Evolutionary conservation across 2,113 vertebrate species (phyloP).

Genomic region (Puffinus mauretanicus): DNA sequence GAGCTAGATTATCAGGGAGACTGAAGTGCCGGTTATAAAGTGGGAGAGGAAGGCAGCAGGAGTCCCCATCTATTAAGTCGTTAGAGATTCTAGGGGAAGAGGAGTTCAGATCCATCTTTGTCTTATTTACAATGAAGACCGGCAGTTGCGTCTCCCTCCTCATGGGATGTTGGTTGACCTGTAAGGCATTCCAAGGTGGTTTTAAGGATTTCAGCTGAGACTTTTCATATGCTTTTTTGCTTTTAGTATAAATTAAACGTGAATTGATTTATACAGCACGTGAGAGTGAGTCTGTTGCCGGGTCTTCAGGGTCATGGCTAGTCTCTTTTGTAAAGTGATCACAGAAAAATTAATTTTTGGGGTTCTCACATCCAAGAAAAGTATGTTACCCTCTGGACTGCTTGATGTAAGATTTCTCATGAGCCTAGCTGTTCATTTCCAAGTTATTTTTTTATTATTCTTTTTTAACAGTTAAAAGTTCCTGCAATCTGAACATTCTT

Average conservation of each 20-base stretch:
- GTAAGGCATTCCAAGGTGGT: background rate
- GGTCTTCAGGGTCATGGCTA: background rate
- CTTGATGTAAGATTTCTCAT: background rate
- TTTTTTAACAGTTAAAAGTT: background rate
- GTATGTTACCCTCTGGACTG: background rate
- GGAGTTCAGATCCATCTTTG: background rate
- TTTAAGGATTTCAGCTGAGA: background rate
- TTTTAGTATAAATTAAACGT: background rate
- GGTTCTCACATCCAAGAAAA: background rate
- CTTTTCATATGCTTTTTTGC: background rate
- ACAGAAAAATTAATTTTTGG: background rate
- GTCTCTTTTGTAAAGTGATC: background rate
- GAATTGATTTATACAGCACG: background rate
- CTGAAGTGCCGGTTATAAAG: background rate
- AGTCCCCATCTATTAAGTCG: background rate
- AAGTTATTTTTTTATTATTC: background rate
- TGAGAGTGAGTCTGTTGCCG: background rate
- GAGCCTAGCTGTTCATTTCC: background rate
- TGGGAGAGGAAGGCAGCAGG: background rate
- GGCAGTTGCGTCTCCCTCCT: background rate
- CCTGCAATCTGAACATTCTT: background rate
- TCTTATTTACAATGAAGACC: background rate
- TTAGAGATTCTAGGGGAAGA: background rate
- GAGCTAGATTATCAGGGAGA: too few relatives aligned
- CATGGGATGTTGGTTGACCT: background rate